Evolutionary conservation across 1,140 invertebrate genomes (phyloP).

Genomic region (Apocrypta bakeri): DNA sequence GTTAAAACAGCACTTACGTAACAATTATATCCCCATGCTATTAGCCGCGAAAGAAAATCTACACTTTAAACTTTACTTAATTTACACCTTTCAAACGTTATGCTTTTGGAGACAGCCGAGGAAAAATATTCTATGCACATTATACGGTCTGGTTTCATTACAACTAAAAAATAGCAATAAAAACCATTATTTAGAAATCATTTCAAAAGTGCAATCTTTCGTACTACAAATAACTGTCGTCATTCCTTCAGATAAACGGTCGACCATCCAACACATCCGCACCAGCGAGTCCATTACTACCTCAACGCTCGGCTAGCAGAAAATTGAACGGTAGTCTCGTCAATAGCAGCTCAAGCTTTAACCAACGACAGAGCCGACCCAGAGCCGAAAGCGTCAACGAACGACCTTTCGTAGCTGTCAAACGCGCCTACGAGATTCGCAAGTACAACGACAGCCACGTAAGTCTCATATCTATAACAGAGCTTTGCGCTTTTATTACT

Average conservation of each 20-base stretch:
- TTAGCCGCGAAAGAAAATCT: no score
- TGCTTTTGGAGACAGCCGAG: no score
- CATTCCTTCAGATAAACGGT: constrained; percentile 51
- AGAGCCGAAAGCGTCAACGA: constrained; percentile 74
- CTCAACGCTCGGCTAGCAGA: constrained; percentile 78
- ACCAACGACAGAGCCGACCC: constrained; percentile 73
- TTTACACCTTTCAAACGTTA: no score
- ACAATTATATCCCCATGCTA: no score
- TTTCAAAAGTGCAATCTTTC: no score
- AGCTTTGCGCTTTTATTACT: neutral
- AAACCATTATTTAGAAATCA: no score
- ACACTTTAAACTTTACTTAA: no score
- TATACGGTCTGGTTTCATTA: no score
- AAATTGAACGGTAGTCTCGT: constrained; percentile 71
- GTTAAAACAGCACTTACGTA: no score
- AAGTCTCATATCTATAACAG: constrained; percentile 49
- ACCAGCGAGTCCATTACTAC: constrained; percentile 77
- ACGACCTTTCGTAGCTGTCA: constrained; percentile 79
- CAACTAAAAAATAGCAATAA: no score
- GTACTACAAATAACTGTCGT: no score
- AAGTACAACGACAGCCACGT: constrained; percentile 74
- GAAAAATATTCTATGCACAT: no score
- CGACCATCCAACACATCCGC: constrained; percentile 71
- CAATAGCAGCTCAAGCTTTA: constrained; percentile 65
- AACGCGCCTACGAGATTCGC: constrained; percentile 78